These are phyloP conservation scores for Lytechinus pictus DNA, from an alignment of 35 echinoderm and acorn worm species.

Conservation along the genomic window DNA sequence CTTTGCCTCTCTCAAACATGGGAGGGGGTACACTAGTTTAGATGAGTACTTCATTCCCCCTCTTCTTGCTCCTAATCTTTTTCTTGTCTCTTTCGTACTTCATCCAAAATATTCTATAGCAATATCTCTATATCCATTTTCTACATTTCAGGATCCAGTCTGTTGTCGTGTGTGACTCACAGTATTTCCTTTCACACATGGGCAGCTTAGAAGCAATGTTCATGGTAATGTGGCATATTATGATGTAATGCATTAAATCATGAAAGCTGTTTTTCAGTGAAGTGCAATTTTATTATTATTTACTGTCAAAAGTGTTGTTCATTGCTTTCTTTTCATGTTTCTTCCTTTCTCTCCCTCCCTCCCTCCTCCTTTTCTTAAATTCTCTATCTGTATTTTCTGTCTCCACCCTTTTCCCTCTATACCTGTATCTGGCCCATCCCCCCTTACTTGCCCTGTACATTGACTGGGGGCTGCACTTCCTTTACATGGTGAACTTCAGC, in stretches of 20 bases:
- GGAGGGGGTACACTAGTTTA: no score
- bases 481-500: slow-evolving; percentile 35
- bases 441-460: background rate
- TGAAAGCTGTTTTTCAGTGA: no score
- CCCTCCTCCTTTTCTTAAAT: background rate
- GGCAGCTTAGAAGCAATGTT: background rate
- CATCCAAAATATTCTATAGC: no score
- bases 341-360: background rate
- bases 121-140: background rate
- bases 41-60: background rate
- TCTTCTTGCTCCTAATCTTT: background rate
- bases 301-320: background rate
- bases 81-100: no score
- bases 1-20: no score
- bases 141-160: background rate
- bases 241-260: no score
- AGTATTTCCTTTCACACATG: background rate
- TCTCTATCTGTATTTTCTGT: background rate
- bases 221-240: no score
- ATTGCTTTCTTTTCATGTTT: background rate
- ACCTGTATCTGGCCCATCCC: background rate
- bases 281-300: no score
- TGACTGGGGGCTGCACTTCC: background rate
- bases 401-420: background rate
- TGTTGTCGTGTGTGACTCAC: background rate